A percentile compares a stretch with the other conserved stretches of the same genome.
Conservation (phyloP, 2,888 invertebrate genomes). For the Hesperia comma region DNA sequence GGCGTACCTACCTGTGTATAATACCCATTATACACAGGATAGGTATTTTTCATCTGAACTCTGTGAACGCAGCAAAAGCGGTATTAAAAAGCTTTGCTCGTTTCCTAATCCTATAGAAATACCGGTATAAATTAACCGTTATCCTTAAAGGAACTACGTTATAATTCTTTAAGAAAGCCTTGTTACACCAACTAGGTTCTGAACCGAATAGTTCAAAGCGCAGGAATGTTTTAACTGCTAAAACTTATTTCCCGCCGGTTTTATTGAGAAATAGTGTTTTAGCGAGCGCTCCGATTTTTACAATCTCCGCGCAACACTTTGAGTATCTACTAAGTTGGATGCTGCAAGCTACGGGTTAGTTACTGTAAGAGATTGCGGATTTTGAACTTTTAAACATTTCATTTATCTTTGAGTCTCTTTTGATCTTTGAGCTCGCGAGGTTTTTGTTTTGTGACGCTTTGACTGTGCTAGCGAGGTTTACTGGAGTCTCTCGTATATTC, state of each 20-base stretch:
- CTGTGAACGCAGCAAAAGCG: too few relatives aligned
- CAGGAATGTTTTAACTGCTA: not conserved
- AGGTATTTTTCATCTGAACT: too few relatives aligned
- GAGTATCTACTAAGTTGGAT: slow-evolving; percentile 23
- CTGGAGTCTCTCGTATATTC: not conserved
- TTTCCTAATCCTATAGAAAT: too few relatives aligned
- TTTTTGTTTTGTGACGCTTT: slow-evolving; percentile 5
- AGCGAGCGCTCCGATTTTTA: slow-evolving; percentile 23
- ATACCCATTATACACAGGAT: too few relatives aligned
- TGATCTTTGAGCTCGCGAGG: slow-evolving; percentile 15
- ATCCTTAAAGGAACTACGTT: too few relatives aligned
- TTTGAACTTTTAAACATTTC: slow-evolving; percentile 27
- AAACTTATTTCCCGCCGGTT: slow-evolving; percentile 14
- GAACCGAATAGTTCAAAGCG: not conserved
- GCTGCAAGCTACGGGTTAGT: not conserved
- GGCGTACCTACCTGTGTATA: too few relatives aligned
- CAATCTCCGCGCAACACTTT: slow-evolving; percentile 27
- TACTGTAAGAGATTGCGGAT: slow-evolving; percentile 25
- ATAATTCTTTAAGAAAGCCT: too few relatives aligned
- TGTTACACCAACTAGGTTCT: too few relatives aligned
- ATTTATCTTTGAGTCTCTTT: slow-evolving; percentile 18
- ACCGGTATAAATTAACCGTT: too few relatives aligned
- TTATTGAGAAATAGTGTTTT: slow-evolving; percentile 23
- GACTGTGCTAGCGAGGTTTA: too few relatives aligned
- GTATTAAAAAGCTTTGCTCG: too few relatives aligned